These are phyloP conservation scores for Mirounga angustirostris DNA, from an alignment of 2,113 vertebrate species.

Conservation along the genomic window DNA sequence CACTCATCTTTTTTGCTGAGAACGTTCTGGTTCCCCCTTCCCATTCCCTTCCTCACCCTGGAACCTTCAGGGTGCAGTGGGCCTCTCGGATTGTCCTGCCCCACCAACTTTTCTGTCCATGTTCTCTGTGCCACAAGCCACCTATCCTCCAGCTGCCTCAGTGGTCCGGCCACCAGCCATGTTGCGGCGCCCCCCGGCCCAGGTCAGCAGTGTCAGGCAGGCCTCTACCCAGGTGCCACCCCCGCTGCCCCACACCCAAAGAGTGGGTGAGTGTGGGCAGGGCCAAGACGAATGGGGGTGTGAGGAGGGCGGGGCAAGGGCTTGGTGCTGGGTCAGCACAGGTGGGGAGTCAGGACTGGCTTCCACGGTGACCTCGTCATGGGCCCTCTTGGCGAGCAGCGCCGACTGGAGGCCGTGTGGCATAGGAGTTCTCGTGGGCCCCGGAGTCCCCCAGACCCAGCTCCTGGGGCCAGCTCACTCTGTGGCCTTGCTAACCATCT, in stretches of 20 bases:
- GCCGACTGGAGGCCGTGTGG: neutral
- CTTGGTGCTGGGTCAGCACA: neutral
- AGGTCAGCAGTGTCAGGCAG: slow-evolving; percentile 92
- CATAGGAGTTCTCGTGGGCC: neutral
- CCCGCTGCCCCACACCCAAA: slow-evolving; percentile 87
- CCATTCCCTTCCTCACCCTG: neutral
- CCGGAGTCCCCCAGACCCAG: neutral
- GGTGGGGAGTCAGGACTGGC: neutral
- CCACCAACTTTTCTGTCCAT: neutral
- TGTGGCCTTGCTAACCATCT: neutral
- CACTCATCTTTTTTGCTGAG: neutral
- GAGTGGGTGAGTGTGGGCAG: slow-evolving; percentile 90
- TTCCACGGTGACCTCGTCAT: neutral
- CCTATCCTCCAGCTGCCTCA: slow-evolving; percentile 44
- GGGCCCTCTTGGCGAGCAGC: neutral
- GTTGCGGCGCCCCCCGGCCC: slow-evolving; percentile 87
- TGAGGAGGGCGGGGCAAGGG: neutral
- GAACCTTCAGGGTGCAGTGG: neutral
- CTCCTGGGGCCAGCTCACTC: neutral
- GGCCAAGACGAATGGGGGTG: neutral
- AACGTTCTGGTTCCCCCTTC: neutral
- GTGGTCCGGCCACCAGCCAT: slow-evolving; percentile 70
- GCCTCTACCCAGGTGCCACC: slow-evolving; percentile 93
- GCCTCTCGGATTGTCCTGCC: neutral
- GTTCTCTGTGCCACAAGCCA: slow-evolving; percentile 38